A percentile compares a stretch with the other conserved stretches of the same genome.
Evolutionary conservation across 2,888 invertebrate species (phyloP).

Genomic region (Rhyacophila evoluta): DNA sequence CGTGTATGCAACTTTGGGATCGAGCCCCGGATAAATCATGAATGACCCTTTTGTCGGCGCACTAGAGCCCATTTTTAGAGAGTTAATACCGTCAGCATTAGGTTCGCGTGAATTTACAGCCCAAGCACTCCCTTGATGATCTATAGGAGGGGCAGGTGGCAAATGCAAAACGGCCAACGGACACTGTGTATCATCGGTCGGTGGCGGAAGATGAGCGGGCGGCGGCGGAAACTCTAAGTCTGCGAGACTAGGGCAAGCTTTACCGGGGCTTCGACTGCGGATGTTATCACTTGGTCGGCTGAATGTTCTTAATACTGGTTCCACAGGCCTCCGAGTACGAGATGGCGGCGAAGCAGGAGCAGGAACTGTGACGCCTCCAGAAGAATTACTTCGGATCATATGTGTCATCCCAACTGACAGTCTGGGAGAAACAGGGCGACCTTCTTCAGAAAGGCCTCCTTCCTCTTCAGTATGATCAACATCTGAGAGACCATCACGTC

Average conservation of each 20-base stretch:
- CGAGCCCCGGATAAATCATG: slow-evolving; percentile 61
- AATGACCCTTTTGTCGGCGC: slow-evolving; percentile 59
- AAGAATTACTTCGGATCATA: slow-evolving; percentile 92
- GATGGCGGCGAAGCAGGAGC: slow-evolving; percentile 67
- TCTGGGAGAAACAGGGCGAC: slow-evolving; percentile 64
- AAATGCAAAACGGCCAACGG: slow-evolving; percentile 61
- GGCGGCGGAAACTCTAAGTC: slow-evolving; percentile 92
- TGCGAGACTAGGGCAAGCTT: slow-evolving; percentile 79
- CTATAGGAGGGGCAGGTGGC: slow-evolving; percentile 56
- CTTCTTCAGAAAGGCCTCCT: slow-evolving; percentile 65
- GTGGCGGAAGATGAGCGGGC: slow-evolving; percentile 83
- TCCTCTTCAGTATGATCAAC: slow-evolving; percentile 61
- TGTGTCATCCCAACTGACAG: slow-evolving; percentile 76
- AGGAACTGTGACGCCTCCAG: slow-evolving; percentile 81
- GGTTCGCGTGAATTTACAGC: not conserved
- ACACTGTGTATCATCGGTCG: slow-evolving; percentile 75
- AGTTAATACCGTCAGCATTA: slow-evolving; percentile 56
- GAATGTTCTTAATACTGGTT: slow-evolving; percentile 63
- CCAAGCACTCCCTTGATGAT: slow-evolving; percentile 41
- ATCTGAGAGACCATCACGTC: slow-evolving; percentile 55
- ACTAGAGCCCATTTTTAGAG: slow-evolving; percentile 56
- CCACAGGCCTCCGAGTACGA: slow-evolving; percentile 58
- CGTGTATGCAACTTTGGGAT: slow-evolving; percentile 60
- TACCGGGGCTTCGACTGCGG: slow-evolving; percentile 77
- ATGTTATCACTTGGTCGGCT: slow-evolving; percentile 66